phyloP scores from a whole-genome alignment of 2,797 vertebrate species.

The Microchirus variegatus region DNA sequence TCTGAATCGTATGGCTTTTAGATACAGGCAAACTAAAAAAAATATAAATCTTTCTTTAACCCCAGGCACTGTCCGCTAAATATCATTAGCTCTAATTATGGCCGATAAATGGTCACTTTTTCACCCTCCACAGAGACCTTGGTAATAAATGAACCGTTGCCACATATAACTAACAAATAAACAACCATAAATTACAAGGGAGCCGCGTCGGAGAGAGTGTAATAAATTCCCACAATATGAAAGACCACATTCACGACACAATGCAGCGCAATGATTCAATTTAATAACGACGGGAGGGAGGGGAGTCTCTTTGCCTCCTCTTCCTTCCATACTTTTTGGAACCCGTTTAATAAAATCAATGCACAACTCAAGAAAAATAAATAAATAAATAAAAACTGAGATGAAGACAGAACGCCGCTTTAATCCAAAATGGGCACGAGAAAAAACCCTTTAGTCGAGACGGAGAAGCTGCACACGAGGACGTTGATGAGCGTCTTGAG shows the following conservation, averaged over 20 bases:
- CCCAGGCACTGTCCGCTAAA: constrained; percentile 10
- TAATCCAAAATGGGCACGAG: constrained; percentile 41
- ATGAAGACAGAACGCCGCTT: constrained; percentile 40
- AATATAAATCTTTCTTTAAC: constrained; percentile 5
- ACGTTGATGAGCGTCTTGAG: constrained; percentile 65
- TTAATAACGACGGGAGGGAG: constrained; percentile 6
- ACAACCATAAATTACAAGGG: not conserved
- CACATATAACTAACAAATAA: not conserved
- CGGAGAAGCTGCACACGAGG: constrained; percentile 24
- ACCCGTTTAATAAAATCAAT: constrained; percentile 40
- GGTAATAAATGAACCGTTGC: constrained; percentile 3
- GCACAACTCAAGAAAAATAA: constrained; percentile 15
- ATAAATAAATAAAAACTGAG: constrained; percentile 28
- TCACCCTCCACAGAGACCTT: constrained; percentile 14
- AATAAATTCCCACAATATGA: not conserved
- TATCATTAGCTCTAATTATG: constrained; percentile 42
- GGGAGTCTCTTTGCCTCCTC: constrained; percentile 4
- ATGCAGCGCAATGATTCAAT: constrained; percentile 12
- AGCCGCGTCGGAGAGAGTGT: not conserved
- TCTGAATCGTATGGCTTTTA: constrained; percentile 19
- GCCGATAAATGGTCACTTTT: constrained; percentile 21
- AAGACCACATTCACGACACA: constrained; percentile 2
- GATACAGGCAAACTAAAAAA: not conserved
- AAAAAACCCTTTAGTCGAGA: constrained; percentile 35
- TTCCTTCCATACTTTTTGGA: constrained; percentile 13